Conservation (phyloP, 2,113 vertebrate species). For the Corynorhinus townsendii region DNA sequence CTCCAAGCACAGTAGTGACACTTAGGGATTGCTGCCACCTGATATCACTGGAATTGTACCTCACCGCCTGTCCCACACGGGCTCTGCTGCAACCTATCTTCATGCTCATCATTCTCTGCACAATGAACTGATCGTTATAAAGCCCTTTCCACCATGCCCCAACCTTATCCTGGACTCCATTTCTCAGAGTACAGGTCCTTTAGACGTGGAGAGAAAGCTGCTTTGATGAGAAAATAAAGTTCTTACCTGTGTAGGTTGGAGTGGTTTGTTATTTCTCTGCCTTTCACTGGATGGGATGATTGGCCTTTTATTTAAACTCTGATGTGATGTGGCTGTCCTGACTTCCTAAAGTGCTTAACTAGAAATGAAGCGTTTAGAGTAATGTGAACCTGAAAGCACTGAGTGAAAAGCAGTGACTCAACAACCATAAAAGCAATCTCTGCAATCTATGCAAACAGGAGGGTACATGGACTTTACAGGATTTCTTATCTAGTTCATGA, state of each 20-base stretch:
- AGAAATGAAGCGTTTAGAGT: neutral
- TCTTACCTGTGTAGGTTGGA: neutral
- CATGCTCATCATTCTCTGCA: neutral
- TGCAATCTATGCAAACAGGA: accelerated
- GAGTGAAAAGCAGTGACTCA: neutral
- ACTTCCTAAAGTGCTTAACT: neutral
- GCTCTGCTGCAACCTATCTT: neutral
- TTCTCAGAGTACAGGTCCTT: neutral
- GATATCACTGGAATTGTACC: neutral
- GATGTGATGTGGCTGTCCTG: neutral
- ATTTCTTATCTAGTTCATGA: neutral
- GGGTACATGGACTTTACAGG: neutral
- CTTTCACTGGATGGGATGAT: neutral
- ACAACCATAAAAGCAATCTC: neutral
- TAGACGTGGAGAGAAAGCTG: no score
- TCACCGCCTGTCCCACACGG: neutral
- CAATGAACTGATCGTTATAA: neutral
- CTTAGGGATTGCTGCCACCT: neutral
- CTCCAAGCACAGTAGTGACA: neutral
- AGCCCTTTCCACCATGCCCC: accelerated
- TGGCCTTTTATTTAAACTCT: no score
- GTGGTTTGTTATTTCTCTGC: neutral
- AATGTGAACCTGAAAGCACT: slow-evolving; percentile 40
- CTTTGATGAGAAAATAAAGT: neutral
- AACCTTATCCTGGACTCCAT: neutral